Conservation (phyloP, 1,140 invertebrate species). For the Drosophila eugracilis region DNA sequence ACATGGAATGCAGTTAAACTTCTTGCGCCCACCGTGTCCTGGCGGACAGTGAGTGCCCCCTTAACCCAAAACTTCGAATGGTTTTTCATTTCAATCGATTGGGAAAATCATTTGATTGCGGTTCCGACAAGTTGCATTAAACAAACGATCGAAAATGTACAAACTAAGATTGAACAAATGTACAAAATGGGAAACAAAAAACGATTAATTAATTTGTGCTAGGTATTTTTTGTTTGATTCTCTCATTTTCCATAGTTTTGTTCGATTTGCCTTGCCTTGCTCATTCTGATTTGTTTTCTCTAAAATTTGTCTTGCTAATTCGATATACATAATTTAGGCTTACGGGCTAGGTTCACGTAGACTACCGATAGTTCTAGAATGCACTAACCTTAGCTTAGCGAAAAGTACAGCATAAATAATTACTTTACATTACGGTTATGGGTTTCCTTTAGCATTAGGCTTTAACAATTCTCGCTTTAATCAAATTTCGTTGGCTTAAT, state of each 20-base stretch:
- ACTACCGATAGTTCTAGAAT: slow-evolving; percentile 83
- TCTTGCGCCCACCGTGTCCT: slow-evolving; percentile 54
- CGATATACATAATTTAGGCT: slow-evolving; percentile 79
- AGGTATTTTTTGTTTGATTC: slow-evolving; percentile 60
- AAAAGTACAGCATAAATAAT: slow-evolving; percentile 84
- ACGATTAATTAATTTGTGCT: slow-evolving; percentile 77
- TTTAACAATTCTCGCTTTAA: slow-evolving; percentile 64
- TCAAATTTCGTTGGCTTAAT: slow-evolving; percentile 45
- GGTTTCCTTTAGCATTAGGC: slow-evolving; percentile 45
- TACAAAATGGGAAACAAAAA: slow-evolving; percentile 62
- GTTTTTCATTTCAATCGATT: slow-evolving; percentile 50
- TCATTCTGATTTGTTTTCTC: slow-evolving; percentile 49
- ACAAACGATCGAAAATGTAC: slow-evolving; percentile 28
- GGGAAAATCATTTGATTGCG: slow-evolving; percentile 47
- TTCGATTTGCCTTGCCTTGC: slow-evolving; percentile 32
- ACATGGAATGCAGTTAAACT: slow-evolving; percentile 84
- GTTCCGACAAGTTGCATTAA: slow-evolving; percentile 42
- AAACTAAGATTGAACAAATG: slow-evolving; percentile 34
- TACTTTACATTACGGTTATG: slow-evolving; percentile 76
- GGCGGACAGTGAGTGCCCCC: slow-evolving; percentile 28
- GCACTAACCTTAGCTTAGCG: slow-evolving; percentile 84
- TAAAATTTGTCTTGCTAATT: slow-evolving; percentile 81
- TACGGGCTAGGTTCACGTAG: slow-evolving; percentile 75
- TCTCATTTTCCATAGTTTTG: slow-evolving; percentile 35
- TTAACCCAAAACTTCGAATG: slow-evolving; percentile 56